Percentiles rank a stretch among this genome's conserved stretches.
These are phyloP conservation scores for Pteruthius melanotis DNA, from an alignment of 2,113 vertebrate species.

Conservation along the genomic window DNA sequence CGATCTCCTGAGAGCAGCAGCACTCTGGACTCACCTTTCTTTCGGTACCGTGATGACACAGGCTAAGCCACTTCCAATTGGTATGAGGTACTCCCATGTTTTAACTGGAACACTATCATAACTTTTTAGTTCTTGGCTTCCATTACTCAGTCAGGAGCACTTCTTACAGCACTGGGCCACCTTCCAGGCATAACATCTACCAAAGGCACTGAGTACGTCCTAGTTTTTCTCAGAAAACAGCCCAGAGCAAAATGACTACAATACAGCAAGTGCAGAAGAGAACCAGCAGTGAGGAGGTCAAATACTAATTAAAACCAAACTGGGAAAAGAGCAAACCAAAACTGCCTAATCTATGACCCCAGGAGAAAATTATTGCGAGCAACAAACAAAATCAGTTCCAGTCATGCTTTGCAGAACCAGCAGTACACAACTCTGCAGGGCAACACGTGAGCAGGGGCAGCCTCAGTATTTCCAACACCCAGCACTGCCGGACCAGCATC, in stretches of 20 bases:
- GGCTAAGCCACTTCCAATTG: neutral
- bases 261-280: slow-evolving; percentile 2
- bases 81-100: neutral
- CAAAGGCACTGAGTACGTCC: slow-evolving; percentile 15
- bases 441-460: neutral
- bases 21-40: neutral
- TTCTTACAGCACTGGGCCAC: slow-evolving; percentile 43
- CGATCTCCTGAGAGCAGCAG: neutral
- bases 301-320: slow-evolving; percentile 16
- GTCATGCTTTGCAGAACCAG: neutral
- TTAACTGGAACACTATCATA: neutral
- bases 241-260: neutral
- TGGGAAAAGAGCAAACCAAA: neutral
- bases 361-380: neutral
- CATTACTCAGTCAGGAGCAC: slow-evolving; percentile 7
- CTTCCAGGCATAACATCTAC: slow-evolving; percentile 60
- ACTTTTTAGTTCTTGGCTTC: slow-evolving; percentile 38
- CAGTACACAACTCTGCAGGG: neutral
- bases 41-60: neutral
- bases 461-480: neutral
- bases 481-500: neutral
- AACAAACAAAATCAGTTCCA: neutral
- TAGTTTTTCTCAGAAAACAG: slow-evolving; percentile 57
- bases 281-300: slow-evolving; percentile 1
- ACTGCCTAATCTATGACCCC: neutral